Conservation (phyloP, 2,888 invertebrate species). For the Poecilus cupreus region DNA sequence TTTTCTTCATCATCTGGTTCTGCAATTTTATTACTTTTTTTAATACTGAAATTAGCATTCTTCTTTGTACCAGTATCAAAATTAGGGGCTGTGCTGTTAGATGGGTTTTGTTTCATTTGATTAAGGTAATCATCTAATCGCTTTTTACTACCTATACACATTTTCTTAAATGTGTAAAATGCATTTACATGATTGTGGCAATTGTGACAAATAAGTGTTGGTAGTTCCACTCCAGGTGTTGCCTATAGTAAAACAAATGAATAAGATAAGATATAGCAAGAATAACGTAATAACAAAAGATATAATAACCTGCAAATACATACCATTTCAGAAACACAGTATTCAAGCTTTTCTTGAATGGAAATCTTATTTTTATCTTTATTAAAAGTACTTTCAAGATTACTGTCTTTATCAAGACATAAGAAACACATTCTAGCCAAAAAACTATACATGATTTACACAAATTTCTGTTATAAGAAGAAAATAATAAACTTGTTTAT, state of each 20-base stretch:
- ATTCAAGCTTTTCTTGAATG: constrained; percentile 39
- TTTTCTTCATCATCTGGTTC: neutral
- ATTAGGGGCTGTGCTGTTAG: neutral
- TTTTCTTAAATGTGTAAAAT: constrained; percentile 24
- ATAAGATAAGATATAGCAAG: neutral
- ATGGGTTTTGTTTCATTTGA: neutral
- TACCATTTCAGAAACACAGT: constrained; percentile 29
- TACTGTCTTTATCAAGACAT: constrained; percentile 27
- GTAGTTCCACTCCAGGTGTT: constrained; percentile 24
- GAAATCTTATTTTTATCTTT: constrained; percentile 34
- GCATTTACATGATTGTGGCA: constrained; percentile 26
- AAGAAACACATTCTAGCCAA: constrained; percentile 21
- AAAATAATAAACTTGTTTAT: constrained; percentile 16
- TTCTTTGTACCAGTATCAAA: neutral
- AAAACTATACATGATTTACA: constrained; percentile 32
- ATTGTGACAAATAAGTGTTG: constrained; percentile 25
- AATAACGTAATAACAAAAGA: neutral
- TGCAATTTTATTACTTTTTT: neutral
- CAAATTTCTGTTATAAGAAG: neutral
- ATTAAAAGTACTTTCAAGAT: constrained; percentile 16
- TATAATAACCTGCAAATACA: constrained; percentile 8
- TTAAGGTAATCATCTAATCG: constrained; percentile 35
- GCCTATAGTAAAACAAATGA: constrained; percentile 7
- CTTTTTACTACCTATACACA: constrained; percentile 30
- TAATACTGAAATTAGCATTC: neutral